Evolutionary conservation across 2,888 invertebrate species (phyloP).

Genomic region (Hemaris fuciformis): DNA sequence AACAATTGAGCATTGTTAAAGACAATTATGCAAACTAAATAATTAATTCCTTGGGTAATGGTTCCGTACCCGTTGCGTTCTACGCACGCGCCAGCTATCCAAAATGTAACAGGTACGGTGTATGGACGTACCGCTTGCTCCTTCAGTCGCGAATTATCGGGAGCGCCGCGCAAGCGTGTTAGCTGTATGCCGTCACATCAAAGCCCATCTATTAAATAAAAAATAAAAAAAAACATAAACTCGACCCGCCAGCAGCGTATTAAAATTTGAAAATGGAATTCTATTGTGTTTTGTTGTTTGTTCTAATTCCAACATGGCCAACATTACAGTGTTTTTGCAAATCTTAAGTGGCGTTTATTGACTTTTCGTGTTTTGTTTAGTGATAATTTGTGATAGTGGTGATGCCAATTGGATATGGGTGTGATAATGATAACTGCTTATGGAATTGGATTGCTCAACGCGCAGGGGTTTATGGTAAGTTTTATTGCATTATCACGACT

Average conservation of each 20-base stretch:
- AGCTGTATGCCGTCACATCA: conserved; percentile 36
- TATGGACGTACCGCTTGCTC: conserved; percentile 44
- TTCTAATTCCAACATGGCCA: conserved; percentile 34
- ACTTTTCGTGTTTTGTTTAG: conserved; percentile 70
- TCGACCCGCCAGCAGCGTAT: conserved; percentile 35
- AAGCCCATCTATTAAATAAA: conserved; percentile 29
- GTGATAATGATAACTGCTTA: conserved; percentile 70
- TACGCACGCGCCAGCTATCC: conserved; percentile 58
- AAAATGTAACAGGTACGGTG: conserved; percentile 58
- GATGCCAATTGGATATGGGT: conserved; percentile 71
- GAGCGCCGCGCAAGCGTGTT: conserved; percentile 61
- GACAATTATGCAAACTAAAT: conserved; percentile 49
- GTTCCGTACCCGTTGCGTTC: conserved; percentile 35
- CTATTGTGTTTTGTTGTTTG: conserved; percentile 22
- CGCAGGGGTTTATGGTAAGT: conserved; percentile 63
- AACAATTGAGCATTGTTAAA: conserved; percentile 38
- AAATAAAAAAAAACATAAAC: conserved; percentile 47
- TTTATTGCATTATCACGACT: background rate
- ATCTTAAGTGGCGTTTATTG: conserved; percentile 56
- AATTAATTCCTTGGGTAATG: conserved; percentile 39
- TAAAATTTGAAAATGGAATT: conserved; percentile 41
- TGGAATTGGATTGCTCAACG: conserved; percentile 73
- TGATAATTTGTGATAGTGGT: conserved; percentile 67
- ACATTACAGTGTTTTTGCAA: conserved; percentile 37
- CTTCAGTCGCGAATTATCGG: conserved; percentile 65